Conservation (phyloP, 2,888 invertebrate genomes). For the Drosophila diplacantha region DNA sequence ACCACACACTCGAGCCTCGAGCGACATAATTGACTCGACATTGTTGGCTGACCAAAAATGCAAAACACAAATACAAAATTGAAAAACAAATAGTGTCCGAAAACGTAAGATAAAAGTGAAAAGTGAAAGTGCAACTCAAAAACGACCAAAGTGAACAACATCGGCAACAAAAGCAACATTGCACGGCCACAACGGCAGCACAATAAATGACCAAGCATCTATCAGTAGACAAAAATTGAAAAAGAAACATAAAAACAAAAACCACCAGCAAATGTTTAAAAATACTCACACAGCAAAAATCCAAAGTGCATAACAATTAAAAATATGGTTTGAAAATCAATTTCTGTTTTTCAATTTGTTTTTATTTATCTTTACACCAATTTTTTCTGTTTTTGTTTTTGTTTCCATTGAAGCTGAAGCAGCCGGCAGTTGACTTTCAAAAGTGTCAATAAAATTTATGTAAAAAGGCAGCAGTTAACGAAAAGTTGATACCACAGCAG, state of each 20-base stretch:
- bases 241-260: conserved; percentile 1
- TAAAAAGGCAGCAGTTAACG: conserved; percentile 35
- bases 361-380: conserved; percentile 8
- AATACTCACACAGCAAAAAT: conserved; percentile 4
- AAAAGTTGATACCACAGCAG: conserved; percentile 19
- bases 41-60: conserved; percentile 15
- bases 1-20: conserved; percentile 3
- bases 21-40: conserved; percentile 13
- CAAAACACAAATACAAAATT: conserved; percentile 13
- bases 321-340: conserved; percentile 26
- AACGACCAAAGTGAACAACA: conserved; percentile 36
- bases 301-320: conserved; percentile 39
- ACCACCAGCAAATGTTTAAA: conserved; percentile 21
- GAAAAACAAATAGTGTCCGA: conserved; percentile 24
- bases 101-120: conserved; percentile 50
- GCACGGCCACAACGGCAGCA: conserved; percentile 1
- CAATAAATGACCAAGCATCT: conserved; percentile 3
- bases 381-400: conserved; percentile 28
- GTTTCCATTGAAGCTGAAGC: conserved; percentile 30
- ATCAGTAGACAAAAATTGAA: conserved; percentile 6
- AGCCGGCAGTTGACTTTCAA: conserved; percentile 60
- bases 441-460: conserved; percentile 59
- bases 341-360: conserved; percentile 28
- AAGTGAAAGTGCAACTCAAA: conserved; percentile 67
- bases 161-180: conserved; percentile 21